Conservation (phyloP, 37 sponge, comb jelly and placozoan species). For the Diacarnus erythraeanus region DNA sequence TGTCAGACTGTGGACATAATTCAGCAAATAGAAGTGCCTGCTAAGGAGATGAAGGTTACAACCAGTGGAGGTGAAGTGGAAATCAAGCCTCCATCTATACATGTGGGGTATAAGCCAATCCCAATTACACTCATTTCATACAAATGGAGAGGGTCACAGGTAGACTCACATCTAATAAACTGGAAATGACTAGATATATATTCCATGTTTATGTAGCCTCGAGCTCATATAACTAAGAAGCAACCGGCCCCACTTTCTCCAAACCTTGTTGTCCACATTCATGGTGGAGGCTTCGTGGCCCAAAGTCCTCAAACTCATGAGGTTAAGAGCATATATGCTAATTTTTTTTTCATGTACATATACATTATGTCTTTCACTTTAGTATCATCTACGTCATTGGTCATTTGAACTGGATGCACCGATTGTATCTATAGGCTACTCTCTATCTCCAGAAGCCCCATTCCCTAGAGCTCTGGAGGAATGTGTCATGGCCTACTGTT, state of each 20-base stretch:
- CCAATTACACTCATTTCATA: conserved; percentile 51
- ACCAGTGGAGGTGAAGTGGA: conserved; percentile 35
- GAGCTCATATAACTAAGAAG: background rate
- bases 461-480: conserved; percentile 92
- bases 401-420: conserved; percentile 80
- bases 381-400: conserved; percentile 88
- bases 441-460: conserved; percentile 89
- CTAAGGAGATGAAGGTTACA: conserved; percentile 28
- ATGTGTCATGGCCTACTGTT: conserved; percentile 85
- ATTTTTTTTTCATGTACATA: background rate
- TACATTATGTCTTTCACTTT: background rate
- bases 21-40: conserved; percentile 33
- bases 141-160: conserved; percentile 69
- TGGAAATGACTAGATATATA: background rate
- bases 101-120: conserved; percentile 61
- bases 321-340: conserved; percentile 41
- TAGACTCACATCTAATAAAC: conserved; percentile 6
- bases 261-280: conserved; percentile 85
- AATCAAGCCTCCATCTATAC: conserved; percentile 50
- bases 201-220: background rate
- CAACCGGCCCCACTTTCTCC: conserved; percentile 15
- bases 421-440: conserved; percentile 87
- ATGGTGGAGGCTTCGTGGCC: conserved; percentile 96
- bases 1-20: conserved; percentile 35
- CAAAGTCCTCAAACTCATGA: conserved; percentile 85